A percentile compares a stretch with the other conserved stretches of the same genome.
Conservation (phyloP, 64 coral and sea anemone species). For the Stylophora pistillata region DNA sequence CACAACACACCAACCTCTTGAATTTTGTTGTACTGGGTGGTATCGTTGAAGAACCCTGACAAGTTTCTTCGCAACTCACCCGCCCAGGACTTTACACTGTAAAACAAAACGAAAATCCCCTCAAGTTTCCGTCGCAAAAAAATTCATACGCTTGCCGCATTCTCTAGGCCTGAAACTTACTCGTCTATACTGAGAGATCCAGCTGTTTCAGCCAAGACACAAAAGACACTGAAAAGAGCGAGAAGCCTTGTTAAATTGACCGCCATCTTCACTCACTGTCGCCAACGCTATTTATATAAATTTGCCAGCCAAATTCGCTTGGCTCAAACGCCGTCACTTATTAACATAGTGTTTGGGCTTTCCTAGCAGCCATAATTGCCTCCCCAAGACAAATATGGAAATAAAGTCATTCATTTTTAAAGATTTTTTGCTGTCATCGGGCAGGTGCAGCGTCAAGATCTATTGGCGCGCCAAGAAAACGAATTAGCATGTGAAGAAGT, state of each 20-base stretch:
- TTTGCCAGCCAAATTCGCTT: constrained; percentile 59
- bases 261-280: constrained; percentile 66
- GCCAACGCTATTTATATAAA: constrained; percentile 63
- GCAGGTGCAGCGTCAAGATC: constrained; percentile 50
- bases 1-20: constrained; percentile 49
- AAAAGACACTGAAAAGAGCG: constrained; percentile 75
- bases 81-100: constrained; percentile 39
- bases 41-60: neutral
- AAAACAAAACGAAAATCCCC: constrained; percentile 73
- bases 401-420: constrained; percentile 98
- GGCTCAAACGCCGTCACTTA: constrained; percentile 50
- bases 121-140: constrained; percentile 15
- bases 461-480: constrained; percentile 60
- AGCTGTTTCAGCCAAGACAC: constrained; percentile 43
- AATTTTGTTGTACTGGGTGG: constrained; percentile 34
- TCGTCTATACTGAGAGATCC: neutral
- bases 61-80: neutral
- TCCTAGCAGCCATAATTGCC: constrained; percentile 73
- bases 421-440: constrained; percentile 54
- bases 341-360: constrained; percentile 85
- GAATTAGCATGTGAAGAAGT: constrained; percentile 48
- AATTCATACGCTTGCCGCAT: constrained; percentile 25
- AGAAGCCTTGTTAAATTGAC: constrained; percentile 61
- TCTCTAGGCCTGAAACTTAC: constrained; percentile 52
- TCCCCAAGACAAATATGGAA: constrained; percentile 91